Conservation (phyloP, 1,140 invertebrate genomes). For the Plectrocnemia conspersa region DNA sequence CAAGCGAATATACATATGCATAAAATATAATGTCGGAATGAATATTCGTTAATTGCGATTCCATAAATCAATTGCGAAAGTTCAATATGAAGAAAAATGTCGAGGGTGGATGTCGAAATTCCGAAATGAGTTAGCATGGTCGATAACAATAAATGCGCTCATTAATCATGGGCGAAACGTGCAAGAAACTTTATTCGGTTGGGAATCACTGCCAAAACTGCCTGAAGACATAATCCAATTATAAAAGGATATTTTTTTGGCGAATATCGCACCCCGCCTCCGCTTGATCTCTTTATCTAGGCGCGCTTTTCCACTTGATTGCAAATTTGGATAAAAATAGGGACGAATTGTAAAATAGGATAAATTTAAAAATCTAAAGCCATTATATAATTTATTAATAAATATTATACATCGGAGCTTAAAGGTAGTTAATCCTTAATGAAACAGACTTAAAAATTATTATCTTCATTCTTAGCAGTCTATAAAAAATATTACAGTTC, state of each 20-base stretch:
- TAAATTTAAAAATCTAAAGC: neutral
- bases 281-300: conserved; percentile 17
- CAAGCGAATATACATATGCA: neutral
- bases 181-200: conserved; percentile 25
- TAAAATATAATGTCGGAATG: neutral
- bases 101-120: neutral
- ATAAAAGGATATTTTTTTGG: conserved; percentile 30
- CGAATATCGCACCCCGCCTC: conserved; percentile 30
- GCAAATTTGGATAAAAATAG: conserved; percentile 17
- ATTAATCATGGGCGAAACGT: conserved; percentile 31
- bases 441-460: too few species aligned
- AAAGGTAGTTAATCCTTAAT: too few species aligned
- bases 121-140: conserved; percentile 21
- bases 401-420: too few species aligned
- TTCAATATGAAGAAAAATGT: neutral
- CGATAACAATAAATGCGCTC: conserved; percentile 31
- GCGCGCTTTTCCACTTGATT: conserved; percentile 26
- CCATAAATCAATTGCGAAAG: neutral
- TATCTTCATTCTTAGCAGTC: too few species aligned
- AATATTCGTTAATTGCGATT: neutral
- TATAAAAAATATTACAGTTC: too few species aligned
- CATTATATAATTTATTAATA: neutral
- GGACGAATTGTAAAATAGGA: neutral
- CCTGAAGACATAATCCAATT: conserved; percentile 31
- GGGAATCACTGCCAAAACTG: conserved; percentile 15